A percentile compares a stretch with the other conserved stretches of the same genome.
Evolutionary conservation across 2,113 vertebrate species (phyloP).

Genomic region (Pungitius pungitius): DNA sequence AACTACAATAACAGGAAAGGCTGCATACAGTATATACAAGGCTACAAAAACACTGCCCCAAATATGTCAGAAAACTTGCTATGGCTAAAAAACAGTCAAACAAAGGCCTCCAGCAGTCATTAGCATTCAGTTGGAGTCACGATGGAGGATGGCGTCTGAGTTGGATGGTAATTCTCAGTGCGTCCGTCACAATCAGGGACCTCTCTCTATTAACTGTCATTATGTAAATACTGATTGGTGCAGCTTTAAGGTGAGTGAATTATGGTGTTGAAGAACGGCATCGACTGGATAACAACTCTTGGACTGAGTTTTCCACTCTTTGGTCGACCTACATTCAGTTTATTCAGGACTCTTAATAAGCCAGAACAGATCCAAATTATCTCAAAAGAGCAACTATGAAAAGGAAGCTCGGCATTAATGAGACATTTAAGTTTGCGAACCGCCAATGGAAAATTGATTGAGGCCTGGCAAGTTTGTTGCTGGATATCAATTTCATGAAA

Average conservation of each 20-base stretch:
- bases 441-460: constrained; percentile 25
- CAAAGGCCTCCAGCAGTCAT: not conserved
- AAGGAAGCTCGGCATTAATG: not conserved
- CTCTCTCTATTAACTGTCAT: not conserved
- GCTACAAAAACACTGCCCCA: not conserved
- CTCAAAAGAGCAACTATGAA: not conserved
- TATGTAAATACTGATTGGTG: not conserved
- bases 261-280: not conserved
- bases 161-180: not conserved
- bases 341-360: not conserved
- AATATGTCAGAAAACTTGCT: too few relatives aligned
- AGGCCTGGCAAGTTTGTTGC: not conserved
- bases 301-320: not conserved
- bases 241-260: not conserved
- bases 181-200: not conserved
- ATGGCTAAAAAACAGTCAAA: not conserved
- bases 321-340: not conserved
- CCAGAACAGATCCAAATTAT: not conserved
- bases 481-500: not conserved
- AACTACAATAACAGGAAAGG: not conserved
- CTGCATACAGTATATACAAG: too few relatives aligned
- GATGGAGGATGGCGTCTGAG: not conserved
- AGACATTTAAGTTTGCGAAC: constrained; percentile 8
- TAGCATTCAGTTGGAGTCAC: not conserved
- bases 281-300: not conserved